A percentile compares a stretch with the other conserved stretches of the same genome.
Conservation (phyloP, 2,888 invertebrate genomes). For the Phengaris alcon region DNA sequence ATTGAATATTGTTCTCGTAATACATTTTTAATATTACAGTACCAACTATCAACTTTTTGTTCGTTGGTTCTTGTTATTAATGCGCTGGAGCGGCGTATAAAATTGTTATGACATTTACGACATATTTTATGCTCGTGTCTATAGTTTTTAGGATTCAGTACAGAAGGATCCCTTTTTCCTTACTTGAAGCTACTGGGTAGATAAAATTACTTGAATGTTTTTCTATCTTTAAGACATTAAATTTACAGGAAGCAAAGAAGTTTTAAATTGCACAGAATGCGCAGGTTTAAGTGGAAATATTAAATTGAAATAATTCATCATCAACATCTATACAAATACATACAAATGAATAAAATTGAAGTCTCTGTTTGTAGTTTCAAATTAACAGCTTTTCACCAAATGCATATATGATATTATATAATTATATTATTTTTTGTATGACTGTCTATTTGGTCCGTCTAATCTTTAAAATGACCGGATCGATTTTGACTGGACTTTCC, state of each 20-base stretch:
- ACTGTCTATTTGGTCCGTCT: too few relatives aligned
- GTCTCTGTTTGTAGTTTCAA: too few relatives aligned
- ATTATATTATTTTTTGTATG: too few relatives aligned
- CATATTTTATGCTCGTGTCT: neutral
- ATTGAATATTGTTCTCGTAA: conserved; percentile 23
- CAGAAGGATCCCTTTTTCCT: neutral
- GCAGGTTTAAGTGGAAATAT: too few relatives aligned
- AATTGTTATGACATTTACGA: conserved; percentile 24
- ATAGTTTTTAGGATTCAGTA: conserved; percentile 1
- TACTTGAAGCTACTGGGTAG: too few relatives aligned
- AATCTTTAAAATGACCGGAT: too few relatives aligned
- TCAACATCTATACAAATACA: too few relatives aligned
- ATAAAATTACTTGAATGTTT: neutral
- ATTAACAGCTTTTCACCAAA: too few relatives aligned
- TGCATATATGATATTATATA: too few relatives aligned
- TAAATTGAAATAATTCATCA: too few relatives aligned
- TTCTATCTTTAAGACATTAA: neutral
- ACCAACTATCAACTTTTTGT: neutral
- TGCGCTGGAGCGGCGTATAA: neutral
- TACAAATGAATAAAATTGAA: too few relatives aligned
- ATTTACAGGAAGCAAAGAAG: neutral
- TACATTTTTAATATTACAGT: conserved; percentile 11
- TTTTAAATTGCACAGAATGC: neutral
- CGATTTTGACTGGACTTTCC: too few relatives aligned
- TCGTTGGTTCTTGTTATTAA: conserved; percentile 21